Evolutionary conservation across 1,140 invertebrate species (phyloP), one percentile per base, ranked within the genome.

Genomic region (Apis mellifera): DNA sequence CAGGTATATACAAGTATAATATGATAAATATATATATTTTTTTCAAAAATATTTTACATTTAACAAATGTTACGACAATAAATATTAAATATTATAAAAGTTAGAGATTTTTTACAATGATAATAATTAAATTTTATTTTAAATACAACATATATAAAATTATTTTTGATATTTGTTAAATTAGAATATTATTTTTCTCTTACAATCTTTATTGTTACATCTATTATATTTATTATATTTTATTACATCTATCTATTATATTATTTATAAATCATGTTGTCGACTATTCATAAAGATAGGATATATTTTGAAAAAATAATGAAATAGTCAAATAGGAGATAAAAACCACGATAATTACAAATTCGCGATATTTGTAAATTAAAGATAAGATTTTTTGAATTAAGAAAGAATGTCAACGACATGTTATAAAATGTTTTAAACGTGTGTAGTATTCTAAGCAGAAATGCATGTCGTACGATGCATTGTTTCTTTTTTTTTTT

Each of bases 361-460:
- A 1, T 23, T 57, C n/a, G 17, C 59, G 15, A 15, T 17, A 55
- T 32, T 57, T 11, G 52, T 32, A 15, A 59, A 60, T 2, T 64
- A 13, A 69, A 21, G 57, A 57, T 26, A 55, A 9, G 21, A 62
- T 70, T 70, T 78, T 57, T 70, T 17, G 21, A 23, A 32, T 0
- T 32, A 26, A n/a, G 26, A 48, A 57, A 62, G 57, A 32, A 82
- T 55, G 73, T 77, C 69, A 77, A n/a, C 42, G 79, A 78, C 52
- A 52, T 19, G 59, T 23, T 66, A 52, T 48, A 57, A 75, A 78
- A 82, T 82, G 81, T 71, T 54, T 71, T 13, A 54, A 26, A 71
- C 81, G 81, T 82, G 66, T 74, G 75, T 57, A 55, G 66, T 60
- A 66, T 82, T 50, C 78, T 82, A 82, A 78, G 50, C 32, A 71